These are phyloP conservation scores for Plectrocnemia conspersa DNA, from an alignment of 1,140 invertebrate genomes.

Conservation along the genomic window DNA sequence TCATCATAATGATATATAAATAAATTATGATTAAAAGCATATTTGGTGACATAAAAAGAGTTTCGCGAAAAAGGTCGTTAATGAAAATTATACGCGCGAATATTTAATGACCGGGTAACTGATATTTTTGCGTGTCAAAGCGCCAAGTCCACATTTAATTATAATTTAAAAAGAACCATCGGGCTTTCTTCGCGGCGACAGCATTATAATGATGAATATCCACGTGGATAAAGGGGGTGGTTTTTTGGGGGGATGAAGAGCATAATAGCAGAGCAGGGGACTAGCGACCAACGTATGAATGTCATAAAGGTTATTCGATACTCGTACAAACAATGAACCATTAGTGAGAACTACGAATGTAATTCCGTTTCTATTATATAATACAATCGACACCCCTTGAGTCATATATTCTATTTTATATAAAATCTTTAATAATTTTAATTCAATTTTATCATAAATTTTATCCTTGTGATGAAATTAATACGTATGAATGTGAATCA, in stretches of 20 bases:
- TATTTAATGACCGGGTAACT: constrained; percentile 26
- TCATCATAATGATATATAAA: neutral
- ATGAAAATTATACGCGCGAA: constrained; percentile 13
- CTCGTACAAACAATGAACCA: constrained; percentile 33
- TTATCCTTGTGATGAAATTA: no score
- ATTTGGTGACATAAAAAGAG: neutral
- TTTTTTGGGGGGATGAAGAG: neutral
- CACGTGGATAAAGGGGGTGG: constrained; percentile 4
- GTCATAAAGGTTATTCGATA: constrained; percentile 33
- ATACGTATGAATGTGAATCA: no score
- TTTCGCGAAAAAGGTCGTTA: neutral
- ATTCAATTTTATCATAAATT: no score
- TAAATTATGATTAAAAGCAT: neutral
- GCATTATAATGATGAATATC: constrained; percentile 18
- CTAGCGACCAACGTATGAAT: constrained; percentile 17
- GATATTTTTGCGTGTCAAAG: constrained; percentile 26
- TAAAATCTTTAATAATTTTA: no score
- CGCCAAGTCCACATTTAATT: constrained; percentile 25
- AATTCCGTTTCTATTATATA: constrained; percentile 22
- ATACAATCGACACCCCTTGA: no score
- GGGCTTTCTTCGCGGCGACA: constrained; percentile 9
- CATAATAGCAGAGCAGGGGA: neutral
- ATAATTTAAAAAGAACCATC: constrained; percentile 26
- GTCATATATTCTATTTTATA: no score
- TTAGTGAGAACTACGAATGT: constrained; percentile 33